Evolutionary conservation across 2,888 invertebrate genomes (phyloP), one percentile per base, ranked within the genome.

Genomic region (Tribolium freemani): DNA sequence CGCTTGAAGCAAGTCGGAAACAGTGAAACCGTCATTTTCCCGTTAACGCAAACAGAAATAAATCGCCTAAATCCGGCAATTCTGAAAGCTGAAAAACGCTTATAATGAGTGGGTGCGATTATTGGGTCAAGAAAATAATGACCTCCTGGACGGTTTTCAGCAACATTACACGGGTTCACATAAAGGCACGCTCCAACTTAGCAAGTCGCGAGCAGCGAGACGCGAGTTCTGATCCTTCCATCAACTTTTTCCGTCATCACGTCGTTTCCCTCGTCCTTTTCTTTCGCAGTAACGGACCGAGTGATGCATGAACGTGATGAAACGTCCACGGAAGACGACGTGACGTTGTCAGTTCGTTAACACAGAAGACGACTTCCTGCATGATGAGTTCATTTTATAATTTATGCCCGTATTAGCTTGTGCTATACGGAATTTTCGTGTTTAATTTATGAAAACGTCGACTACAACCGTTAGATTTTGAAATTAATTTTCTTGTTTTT

Each of bases 311-410:
- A 51, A 50, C 73, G 53, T 26, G 66, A 54, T 61, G 69, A 69
- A 68, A 71, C 63, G 60, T 71, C 69, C 61, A 63, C 69, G 69
- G 71, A 69, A 70, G 67, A 60, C 68, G 58, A 68, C 71, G 71
- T 67, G 73, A 73, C 75, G 74, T 70, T 69, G 72, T 56, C 71
- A 74, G 77, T 75, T 73, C 72, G 72, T 76, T 74, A 75, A 67
- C 76, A 72, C 73, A 76, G 71, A 75, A 75, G 79, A 77, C 78
- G 76, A 81, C 78, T 80, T 81, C 81, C 80, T 81, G 80, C 75
- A 72, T 77, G 78, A 80, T 79, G 79, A 79, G 78, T 80, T 81
- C 78, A 79, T 78, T 77, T 72, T 74, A 71, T 77, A 77, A 78
- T 75, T 77, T 76, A 77, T 75, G 60, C 66, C 70, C 31, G 61